Evolutionary conservation across 2,888 invertebrate genomes (phyloP).

Genomic region (Anarsia innoxiella): DNA sequence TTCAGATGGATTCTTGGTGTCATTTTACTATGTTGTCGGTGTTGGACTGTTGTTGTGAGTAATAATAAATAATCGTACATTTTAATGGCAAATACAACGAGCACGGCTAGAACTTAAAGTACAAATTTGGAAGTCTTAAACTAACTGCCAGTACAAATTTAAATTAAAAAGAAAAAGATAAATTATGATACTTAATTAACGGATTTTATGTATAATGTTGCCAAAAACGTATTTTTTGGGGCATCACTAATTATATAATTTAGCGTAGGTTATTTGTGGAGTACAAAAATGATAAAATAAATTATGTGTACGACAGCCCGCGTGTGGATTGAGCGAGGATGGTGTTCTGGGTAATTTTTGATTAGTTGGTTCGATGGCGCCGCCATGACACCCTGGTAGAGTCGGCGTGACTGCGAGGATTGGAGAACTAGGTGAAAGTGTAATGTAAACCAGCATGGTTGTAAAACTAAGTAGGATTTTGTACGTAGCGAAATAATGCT

Average conservation of each 20-base stretch:
- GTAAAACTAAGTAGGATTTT: conserved; percentile 75
- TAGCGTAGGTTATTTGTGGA: conserved; percentile 57
- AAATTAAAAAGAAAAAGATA: conserved; percentile 39
- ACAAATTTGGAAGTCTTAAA: conserved; percentile 71
- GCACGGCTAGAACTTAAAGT: conserved; percentile 66
- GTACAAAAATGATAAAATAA: conserved; percentile 50
- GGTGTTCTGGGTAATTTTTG: background rate
- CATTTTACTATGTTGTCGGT: conserved; percentile 56
- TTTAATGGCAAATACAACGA: conserved; percentile 44
- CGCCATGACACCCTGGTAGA: no score
- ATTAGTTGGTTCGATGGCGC: background rate
- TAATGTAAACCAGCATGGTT: conserved; percentile 68
- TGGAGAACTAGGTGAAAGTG: conserved; percentile 44
- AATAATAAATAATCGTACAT: conserved; percentile 27
- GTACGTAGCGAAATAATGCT: conserved; percentile 72
- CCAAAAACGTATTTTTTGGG: conserved; percentile 68
- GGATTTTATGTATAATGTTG: conserved; percentile 70
- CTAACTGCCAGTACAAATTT: conserved; percentile 73
- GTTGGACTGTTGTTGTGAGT: conserved; percentile 58
- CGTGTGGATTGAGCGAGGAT: conserved; percentile 11
- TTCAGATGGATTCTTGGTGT: conserved; percentile 56
- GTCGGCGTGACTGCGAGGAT: no score
- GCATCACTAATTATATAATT: conserved; percentile 55
- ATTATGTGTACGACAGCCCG: conserved; percentile 40
- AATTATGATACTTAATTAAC: conserved; percentile 47